Percentiles rank a stretch among this genome's conserved stretches.
Conservation (phyloP, 1,140 invertebrate species). For the Ctenoplectra terminalis region DNA sequence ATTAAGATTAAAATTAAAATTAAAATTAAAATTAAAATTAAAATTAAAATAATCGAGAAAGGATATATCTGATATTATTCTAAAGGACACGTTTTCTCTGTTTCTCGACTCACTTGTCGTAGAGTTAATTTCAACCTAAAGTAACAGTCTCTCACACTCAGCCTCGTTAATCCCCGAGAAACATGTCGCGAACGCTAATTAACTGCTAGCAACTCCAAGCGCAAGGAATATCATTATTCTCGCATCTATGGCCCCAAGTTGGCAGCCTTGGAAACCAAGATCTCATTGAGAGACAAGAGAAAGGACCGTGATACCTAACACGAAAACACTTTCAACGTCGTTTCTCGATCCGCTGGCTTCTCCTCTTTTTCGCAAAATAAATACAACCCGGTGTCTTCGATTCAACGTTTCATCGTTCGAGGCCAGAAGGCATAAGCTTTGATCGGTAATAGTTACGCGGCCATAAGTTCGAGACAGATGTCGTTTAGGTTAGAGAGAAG, state of each 20-base stretch:
- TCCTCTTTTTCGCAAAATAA: too few species aligned
- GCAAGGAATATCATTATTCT: constrained; percentile 19
- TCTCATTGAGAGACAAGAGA: neutral
- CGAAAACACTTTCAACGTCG: neutral
- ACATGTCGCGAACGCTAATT: constrained; percentile 5
- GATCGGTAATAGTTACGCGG: neutral
- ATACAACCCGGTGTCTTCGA: too few species aligned
- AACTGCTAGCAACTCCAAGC: neutral
- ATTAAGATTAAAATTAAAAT: too few species aligned
- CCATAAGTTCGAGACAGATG: neutral
- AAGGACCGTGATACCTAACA: constrained; percentile 2
- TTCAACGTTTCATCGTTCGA: too few species aligned
- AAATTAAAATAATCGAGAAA: too few species aligned
- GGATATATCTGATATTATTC: too few species aligned
- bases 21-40: too few species aligned
- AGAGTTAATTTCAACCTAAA: neutral
- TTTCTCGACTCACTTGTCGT: neutral
- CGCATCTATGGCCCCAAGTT: neutral
- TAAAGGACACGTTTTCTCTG: too few species aligned
- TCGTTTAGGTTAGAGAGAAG: neutral
- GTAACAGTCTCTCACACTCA: neutral
- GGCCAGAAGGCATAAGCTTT: too few species aligned
- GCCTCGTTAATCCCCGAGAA: neutral
- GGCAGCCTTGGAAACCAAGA: neutral
- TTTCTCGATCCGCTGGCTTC: neutral